These are phyloP conservation scores for Odontocolon sp. DNA, from an alignment of 2,888 invertebrate genomes.

Conservation along the genomic window DNA sequence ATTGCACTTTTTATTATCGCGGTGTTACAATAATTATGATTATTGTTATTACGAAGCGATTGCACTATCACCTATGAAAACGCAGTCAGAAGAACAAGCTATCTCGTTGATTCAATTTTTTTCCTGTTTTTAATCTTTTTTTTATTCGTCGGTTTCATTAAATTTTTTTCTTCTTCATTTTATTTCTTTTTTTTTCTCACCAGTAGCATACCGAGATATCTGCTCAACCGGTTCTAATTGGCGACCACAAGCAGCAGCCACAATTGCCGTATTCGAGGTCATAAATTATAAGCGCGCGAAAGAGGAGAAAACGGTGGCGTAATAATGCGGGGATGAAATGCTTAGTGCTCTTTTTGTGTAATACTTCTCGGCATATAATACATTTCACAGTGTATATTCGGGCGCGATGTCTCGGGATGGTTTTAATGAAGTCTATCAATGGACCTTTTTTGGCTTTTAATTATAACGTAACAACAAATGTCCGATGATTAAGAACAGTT, in stretches of 20 bases:
- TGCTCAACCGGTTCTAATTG: slow-evolving; percentile 51
- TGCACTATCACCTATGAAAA: neutral
- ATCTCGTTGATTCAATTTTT: neutral
- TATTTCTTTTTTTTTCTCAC: slow-evolving; percentile 12
- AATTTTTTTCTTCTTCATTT: no score
- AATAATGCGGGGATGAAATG: slow-evolving; percentile 30
- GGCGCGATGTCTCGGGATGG: no score
- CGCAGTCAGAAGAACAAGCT: neutral
- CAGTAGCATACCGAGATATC: slow-evolving; percentile 37
- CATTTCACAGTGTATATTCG: neutral
- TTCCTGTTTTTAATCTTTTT: slow-evolving; percentile 15
- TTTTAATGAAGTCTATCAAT: no score
- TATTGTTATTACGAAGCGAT: slow-evolving; percentile 7
- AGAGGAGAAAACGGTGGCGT: slow-evolving; percentile 33
- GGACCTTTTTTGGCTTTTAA: no score
- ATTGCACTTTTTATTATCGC: slow-evolving; percentile 8
- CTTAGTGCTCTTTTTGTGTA: neutral
- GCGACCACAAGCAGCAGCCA: slow-evolving; percentile 27
- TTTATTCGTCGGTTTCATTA: neutral
- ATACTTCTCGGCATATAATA: neutral
- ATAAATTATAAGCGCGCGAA: slow-evolving; percentile 36
- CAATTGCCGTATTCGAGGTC: slow-evolving; percentile 35
- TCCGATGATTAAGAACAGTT: no score
- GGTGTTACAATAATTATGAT: slow-evolving; percentile 15
- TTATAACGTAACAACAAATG: no score